Evolutionary conservation across 2,888 invertebrate genomes (phyloP).

Genomic region (Coenonympha glycerion): DNA sequence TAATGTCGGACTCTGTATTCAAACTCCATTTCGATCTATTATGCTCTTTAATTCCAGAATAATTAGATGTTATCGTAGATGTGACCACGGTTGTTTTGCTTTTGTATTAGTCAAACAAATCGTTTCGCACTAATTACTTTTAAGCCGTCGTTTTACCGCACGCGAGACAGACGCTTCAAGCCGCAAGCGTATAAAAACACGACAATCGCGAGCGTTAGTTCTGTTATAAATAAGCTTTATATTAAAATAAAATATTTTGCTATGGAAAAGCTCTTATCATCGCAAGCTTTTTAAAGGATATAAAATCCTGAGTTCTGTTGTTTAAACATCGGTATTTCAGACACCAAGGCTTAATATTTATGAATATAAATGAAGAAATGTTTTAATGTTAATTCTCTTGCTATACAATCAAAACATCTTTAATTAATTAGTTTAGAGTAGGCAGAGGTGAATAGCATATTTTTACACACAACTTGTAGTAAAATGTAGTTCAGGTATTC

Average conservation of each 20-base stretch:
- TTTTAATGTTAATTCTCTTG: neutral
- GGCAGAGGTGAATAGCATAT: neutral
- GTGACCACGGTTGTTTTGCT: slow-evolving; percentile 43
- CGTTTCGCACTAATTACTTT: slow-evolving; percentile 53
- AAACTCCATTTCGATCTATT: neutral
- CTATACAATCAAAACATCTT: too few relatives aligned
- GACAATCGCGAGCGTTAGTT: slow-evolving; percentile 41
- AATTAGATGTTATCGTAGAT: slow-evolving; percentile 43
- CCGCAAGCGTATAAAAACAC: slow-evolving; percentile 39
- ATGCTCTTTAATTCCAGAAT: slow-evolving; percentile 25
- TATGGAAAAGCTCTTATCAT: neutral
- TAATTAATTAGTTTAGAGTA: neutral
- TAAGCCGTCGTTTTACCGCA: slow-evolving; percentile 44
- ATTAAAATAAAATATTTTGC: slow-evolving; percentile 25
- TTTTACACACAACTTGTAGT: neutral
- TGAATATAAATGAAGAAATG: neutral
- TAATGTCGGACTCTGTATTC: neutral
- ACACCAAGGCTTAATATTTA: neutral
- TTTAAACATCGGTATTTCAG: neutral
- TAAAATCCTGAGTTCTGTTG: neutral
- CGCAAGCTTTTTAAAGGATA: neutral
- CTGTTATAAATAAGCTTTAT: slow-evolving; percentile 32
- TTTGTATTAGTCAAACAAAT: slow-evolving; percentile 47
- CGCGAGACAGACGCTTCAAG: slow-evolving; percentile 47
- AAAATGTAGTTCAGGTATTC: too few relatives aligned